Evolutionary conservation across 1,140 invertebrate genomes (phyloP).

Genomic region (Chlorops oryzae): DNA sequence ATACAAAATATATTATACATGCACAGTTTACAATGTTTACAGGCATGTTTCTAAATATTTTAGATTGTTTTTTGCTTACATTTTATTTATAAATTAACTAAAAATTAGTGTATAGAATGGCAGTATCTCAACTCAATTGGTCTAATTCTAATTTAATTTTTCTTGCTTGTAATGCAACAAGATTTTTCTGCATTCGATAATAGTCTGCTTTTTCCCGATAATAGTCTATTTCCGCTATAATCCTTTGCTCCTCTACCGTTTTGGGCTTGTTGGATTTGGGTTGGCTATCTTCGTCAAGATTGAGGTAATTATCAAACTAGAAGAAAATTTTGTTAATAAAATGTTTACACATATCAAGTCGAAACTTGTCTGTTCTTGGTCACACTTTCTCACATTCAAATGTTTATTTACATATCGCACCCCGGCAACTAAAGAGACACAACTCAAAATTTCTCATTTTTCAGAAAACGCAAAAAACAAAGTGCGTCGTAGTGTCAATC

Average conservation of each 20-base stretch:
- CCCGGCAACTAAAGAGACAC: too few relatives aligned
- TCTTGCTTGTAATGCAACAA: constrained; percentile 14
- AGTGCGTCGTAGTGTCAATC: too few relatives aligned
- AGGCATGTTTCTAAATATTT: neutral
- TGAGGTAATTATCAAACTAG: neutral
- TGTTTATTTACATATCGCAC: too few relatives aligned
- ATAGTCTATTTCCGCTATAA: constrained; percentile 18
- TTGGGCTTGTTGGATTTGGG: neutral
- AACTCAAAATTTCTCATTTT: neutral
- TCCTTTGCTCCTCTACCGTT: constrained; percentile 10
- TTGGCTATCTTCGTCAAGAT: neutral
- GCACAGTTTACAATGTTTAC: neutral
- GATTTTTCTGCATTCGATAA: constrained; percentile 17
- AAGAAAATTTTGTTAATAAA: neutral
- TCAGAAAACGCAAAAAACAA: too few relatives aligned
- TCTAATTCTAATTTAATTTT: constrained; percentile 17
- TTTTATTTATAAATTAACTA: too few relatives aligned
- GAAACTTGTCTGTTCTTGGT: too few relatives aligned
- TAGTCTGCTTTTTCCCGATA: constrained; percentile 17
- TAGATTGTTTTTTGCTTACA: neutral
- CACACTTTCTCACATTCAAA: too few relatives aligned
- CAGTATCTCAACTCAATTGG: constrained; percentile 2
- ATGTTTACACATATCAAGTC: neutral
- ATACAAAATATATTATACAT: neutral
- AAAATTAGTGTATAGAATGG: too few relatives aligned